Evolutionary conservation across 2,888 invertebrate species (phyloP).

Genomic region (Mystacides longicornis): DNA sequence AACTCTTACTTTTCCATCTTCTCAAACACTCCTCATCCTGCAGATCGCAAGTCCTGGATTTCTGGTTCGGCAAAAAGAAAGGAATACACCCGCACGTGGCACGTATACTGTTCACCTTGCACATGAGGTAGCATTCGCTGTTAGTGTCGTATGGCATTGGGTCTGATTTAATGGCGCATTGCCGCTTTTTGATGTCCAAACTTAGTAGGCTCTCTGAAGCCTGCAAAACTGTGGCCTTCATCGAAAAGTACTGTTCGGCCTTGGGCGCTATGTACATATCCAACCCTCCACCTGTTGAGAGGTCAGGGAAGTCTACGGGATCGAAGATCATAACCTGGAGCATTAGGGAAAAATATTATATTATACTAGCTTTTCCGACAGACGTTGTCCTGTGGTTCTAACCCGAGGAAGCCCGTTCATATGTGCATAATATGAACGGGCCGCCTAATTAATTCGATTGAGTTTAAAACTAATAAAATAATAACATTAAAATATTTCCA

Average conservation of each 20-base stretch:
- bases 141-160: slow-evolving; percentile 42
- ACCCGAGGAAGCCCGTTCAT: no score
- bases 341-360: no score
- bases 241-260: slow-evolving; percentile 29
- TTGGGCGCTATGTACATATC: slow-evolving; percentile 31
- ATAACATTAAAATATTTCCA: no score
- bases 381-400: no score
- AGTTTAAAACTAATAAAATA: no score
- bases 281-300: slow-evolving; percentile 46
- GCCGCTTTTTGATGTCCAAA: slow-evolving; percentile 39
- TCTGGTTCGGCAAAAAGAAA: slow-evolving; percentile 46
- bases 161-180: slow-evolving; percentile 54
- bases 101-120: slow-evolving; percentile 46
- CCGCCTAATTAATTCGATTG: no score
- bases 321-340: slow-evolving; percentile 49
- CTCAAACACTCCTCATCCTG: slow-evolving; percentile 46
- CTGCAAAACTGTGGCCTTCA: slow-evolving; percentile 15
- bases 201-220: slow-evolving; percentile 44
- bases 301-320: slow-evolving; percentile 52
- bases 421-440: no score
- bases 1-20: slow-evolving; percentile 28
- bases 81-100: slow-evolving; percentile 50
- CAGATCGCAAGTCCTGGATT: slow-evolving; percentile 43
- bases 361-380: no score
- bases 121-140: slow-evolving; percentile 53